These are phyloP conservation scores for Trichonephila clavata DNA, from an alignment of 1,140 invertebrate species.

Conservation along the genomic window DNA sequence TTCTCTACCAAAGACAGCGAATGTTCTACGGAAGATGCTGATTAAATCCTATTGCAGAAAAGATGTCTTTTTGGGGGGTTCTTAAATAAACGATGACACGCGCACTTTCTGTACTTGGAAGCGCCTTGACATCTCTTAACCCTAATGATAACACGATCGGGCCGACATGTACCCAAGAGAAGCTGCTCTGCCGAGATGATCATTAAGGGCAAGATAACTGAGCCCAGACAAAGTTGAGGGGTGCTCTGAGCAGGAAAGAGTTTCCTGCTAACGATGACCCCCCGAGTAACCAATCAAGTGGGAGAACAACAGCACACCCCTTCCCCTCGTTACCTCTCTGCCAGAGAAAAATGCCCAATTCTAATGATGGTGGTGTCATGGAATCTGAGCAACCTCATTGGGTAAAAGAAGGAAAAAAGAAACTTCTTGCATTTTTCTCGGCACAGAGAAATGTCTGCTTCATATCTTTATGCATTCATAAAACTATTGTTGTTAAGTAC, in stretches of 20 bases:
- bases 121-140: conserved; percentile 51
- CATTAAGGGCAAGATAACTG: conserved; percentile 54
- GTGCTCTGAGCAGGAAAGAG: conserved; percentile 9
- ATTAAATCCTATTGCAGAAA: not conserved
- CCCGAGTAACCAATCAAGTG: conserved; percentile 44
- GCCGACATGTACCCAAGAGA: conserved; percentile 27
- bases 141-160: conserved; percentile 60
- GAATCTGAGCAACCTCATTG: not conserved
- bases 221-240: conserved; percentile 24
- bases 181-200: not conserved
- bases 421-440: too few species aligned
- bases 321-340: not conserved
- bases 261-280: conserved; percentile 42
- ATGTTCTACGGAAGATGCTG: not conserved
- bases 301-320: conserved; percentile 31
- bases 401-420: not conserved
- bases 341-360: conserved; percentile 1
- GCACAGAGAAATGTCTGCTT: too few species aligned
- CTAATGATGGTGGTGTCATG: conserved; percentile 3
- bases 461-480: too few species aligned
- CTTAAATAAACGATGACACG: conserved; percentile 8
- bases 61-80: not conserved
- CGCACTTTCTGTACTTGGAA: not conserved
- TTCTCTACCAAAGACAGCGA: not conserved
- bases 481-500: too few species aligned